Evolutionary conservation across 2,888 invertebrate genomes (phyloP).

Genomic region (Drosophila sordidula): DNA sequence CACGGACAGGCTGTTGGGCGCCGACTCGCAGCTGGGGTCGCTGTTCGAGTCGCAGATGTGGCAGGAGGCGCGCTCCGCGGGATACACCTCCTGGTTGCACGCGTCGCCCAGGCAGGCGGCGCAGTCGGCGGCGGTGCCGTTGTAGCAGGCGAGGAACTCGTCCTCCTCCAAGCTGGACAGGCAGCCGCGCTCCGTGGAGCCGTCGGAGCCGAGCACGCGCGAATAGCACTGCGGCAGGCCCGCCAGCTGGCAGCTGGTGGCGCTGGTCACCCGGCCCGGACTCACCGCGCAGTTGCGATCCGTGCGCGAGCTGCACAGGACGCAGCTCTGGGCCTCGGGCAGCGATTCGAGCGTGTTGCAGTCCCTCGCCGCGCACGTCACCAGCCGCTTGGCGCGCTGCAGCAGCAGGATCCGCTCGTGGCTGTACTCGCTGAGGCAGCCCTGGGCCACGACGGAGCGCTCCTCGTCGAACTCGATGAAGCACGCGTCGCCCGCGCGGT

Average conservation of each 20-base stretch:
- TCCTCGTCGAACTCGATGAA: slow-evolving; percentile 75
- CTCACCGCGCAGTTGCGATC: slow-evolving; percentile 71
- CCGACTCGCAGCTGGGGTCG: slow-evolving; percentile 61
- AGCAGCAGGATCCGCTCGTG: slow-evolving; percentile 66
- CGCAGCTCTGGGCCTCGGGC: slow-evolving; percentile 61
- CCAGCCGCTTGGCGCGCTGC: slow-evolving; percentile 65
- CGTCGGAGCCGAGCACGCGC: slow-evolving; percentile 70
- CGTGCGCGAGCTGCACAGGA: slow-evolving; percentile 80
- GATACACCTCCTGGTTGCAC: slow-evolving; percentile 76
- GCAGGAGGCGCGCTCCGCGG: slow-evolving; percentile 69
- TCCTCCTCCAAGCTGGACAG: slow-evolving; percentile 75
- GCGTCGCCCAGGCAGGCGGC: slow-evolving; percentile 61
- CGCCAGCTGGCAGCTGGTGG: slow-evolving; percentile 51
- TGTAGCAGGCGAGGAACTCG: slow-evolving; percentile 77
- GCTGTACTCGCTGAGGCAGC: slow-evolving; percentile 78
- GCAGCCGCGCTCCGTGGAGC: slow-evolving; percentile 83
- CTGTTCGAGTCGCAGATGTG: slow-evolving; percentile 77
- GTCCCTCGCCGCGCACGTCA: slow-evolving; percentile 68
- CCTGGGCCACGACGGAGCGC: slow-evolving; percentile 55
- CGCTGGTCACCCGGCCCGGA: slow-evolving; percentile 47
- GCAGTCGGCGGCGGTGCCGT: slow-evolving; percentile 73
- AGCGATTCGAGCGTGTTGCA: slow-evolving; percentile 72
- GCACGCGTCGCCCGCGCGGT: slow-evolving; percentile 77
- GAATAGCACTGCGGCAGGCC: slow-evolving; percentile 80
- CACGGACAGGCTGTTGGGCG: slow-evolving; percentile 65